Evolutionary conservation across 1,140 invertebrate species (phyloP), one percentile per base, ranked within the genome.

Genomic region (Cyclina sinensis): DNA sequence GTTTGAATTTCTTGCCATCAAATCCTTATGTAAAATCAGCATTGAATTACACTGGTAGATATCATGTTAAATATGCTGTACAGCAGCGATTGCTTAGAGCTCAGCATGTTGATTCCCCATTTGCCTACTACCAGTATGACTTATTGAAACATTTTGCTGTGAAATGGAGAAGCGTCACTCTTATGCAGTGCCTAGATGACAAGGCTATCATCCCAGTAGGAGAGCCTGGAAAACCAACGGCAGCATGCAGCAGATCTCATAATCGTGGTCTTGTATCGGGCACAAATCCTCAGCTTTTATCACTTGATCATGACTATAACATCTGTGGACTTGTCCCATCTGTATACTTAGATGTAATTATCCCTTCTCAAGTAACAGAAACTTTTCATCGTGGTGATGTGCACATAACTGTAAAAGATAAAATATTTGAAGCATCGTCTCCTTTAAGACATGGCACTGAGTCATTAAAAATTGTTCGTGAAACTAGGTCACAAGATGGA

Each of bases 121-220:
- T 18, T 70, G 65, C 80, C 46, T 59, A 59, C n/a, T 4, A 2
- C 16, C 65, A 27, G 65, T 39, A 4, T 12, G 9, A 0, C 14
- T 73, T 4, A 1, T 9, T 74, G 27, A 84, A 74, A 24, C 11
- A 48, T 35, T 82, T 73, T 62, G 79, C 90, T 27, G 82, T 90
- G 12, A 80, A 89, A 46, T 86, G 65, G 27, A 59, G 62, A 59
- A 73, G 82, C 0, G 0, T 51, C 14, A 18, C 21, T 5, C 1
- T 68, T 3, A 39, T 74, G 5, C 30, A 89, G 21, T 89, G 83
- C 35, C 43, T 85, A 2, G 65, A 70, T 70, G 65, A 70, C 32
- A 70, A 70, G 39, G 89, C 90, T 88, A 80, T 91, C 35, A 89
- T 88, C 21, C 46, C 89, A n/a, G 88, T 89, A 65, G 54, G 78